These are phyloP conservation scores for Drosophila orosa DNA, from an alignment of 1,140 invertebrate species.

Conservation along the genomic window DNA sequence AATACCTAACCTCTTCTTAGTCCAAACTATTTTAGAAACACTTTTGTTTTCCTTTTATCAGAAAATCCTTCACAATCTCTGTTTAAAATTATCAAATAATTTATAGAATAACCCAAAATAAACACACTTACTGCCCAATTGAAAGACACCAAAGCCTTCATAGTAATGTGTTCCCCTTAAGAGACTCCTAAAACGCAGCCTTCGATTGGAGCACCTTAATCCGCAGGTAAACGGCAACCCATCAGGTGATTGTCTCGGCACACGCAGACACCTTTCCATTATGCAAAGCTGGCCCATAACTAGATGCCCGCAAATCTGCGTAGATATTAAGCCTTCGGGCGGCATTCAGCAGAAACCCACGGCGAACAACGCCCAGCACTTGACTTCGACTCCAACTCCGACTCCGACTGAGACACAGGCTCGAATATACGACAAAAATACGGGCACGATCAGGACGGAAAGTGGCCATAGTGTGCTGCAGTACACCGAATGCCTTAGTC, in stretches of 20 bases:
- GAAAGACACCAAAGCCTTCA: background rate
- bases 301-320: conserved; percentile 73
- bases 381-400: conserved; percentile 6
- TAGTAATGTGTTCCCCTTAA: background rate
- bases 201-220: conserved; percentile 16
- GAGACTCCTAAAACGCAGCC: conserved; percentile 1
- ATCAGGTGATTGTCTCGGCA: conserved; percentile 56
- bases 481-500: conserved; percentile 28
- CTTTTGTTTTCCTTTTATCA: background rate
- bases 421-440: conserved; percentile 23
- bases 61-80: background rate
- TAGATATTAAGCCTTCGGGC: conserved; percentile 31
- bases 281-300: conserved; percentile 66
- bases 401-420: conserved; percentile 1
- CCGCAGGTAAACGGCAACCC: conserved; percentile 27
- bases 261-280: conserved; percentile 56
- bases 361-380: conserved; percentile 53
- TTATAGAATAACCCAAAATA: too few species aligned
- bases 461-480: conserved; percentile 26
- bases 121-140: background rate
- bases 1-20: background rate
- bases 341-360: conserved; percentile 31
- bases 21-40: background rate
- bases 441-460: conserved; percentile 41
- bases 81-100: background rate